Conservation (phyloP, 2,888 invertebrate genomes). For the Apomyelois bistriatella region DNA sequence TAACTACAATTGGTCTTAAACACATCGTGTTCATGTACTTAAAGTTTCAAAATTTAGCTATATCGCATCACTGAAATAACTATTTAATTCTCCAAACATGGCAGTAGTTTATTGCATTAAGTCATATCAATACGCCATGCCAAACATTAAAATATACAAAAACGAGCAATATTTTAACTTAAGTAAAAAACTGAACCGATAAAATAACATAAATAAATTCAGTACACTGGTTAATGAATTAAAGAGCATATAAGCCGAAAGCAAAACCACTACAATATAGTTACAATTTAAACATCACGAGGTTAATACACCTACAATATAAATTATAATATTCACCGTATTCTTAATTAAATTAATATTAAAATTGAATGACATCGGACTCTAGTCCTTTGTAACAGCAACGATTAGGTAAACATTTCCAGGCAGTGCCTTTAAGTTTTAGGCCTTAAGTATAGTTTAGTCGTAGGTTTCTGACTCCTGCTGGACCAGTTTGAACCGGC, state of each 20-base stretch:
- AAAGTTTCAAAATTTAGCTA: background rate
- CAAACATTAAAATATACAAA: background rate
- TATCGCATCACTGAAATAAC: background rate
- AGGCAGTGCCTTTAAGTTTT: no score
- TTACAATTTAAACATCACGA: background rate
- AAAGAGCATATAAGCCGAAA: background rate
- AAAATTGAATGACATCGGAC: background rate
- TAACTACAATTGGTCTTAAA: conserved; percentile 9
- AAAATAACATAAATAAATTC: background rate
- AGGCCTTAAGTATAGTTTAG: conserved; percentile 59
- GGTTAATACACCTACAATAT: no score
- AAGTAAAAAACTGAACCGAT: background rate
- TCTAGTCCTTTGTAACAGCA: background rate
- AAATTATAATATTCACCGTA: background rate
- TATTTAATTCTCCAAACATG: background rate
- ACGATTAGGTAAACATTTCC: background rate
- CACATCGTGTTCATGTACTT: conserved; percentile 5
- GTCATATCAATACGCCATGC: background rate
- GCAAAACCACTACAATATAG: background rate
- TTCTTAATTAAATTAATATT: conserved; percentile 1
- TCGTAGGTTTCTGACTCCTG: conserved; percentile 95
- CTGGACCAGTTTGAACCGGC: conserved; percentile 93
- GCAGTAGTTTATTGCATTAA: conserved; percentile 5
- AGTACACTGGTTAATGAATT: background rate
- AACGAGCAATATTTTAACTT: background rate